These are phyloP conservation scores for Heterohyrax brucei DNA, from an alignment of 2,797 vertebrate genomes.

Conservation along the genomic window DNA sequence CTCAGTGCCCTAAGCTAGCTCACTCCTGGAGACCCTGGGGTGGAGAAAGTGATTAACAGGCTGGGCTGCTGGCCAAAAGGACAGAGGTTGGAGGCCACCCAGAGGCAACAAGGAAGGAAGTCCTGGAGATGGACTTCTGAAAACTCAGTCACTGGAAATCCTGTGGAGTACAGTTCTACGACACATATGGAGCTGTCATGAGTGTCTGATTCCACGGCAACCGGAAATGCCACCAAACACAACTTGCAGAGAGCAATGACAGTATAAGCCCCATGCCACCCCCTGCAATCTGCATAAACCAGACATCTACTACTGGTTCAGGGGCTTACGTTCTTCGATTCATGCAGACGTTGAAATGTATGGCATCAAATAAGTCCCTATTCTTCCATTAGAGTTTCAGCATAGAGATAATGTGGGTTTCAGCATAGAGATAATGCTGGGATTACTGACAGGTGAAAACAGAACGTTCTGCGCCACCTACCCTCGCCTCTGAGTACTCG, in stretches of 20 bases:
- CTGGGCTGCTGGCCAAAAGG: neutral
- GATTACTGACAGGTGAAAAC: neutral
- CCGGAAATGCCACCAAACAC: no score
- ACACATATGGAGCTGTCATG: neutral
- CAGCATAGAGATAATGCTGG: neutral
- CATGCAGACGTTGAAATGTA: neutral
- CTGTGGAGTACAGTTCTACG: neutral
- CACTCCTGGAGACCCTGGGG: neutral
- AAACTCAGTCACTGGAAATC: neutral
- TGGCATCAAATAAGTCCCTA: neutral
- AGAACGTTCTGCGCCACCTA: neutral
- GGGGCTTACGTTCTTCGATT: neutral
- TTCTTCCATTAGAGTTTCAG: neutral
- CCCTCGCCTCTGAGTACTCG: neutral
- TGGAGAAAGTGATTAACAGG: neutral
- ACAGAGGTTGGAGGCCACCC: neutral
- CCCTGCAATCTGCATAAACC: neutral
- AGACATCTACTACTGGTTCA: no score
- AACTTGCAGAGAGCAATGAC: neutral
- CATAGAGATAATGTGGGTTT: neutral
- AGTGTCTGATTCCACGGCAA: no score
- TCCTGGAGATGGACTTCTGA: neutral
- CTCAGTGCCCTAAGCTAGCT: neutral
- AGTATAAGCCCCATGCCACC: fast-evolving
- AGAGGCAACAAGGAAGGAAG: neutral